A percentile compares a stretch with the other conserved stretches of the same genome.
These are phyloP conservation scores for Pheosia gnoma DNA, from an alignment of 2,888 invertebrate genomes.

Conservation along the genomic window DNA sequence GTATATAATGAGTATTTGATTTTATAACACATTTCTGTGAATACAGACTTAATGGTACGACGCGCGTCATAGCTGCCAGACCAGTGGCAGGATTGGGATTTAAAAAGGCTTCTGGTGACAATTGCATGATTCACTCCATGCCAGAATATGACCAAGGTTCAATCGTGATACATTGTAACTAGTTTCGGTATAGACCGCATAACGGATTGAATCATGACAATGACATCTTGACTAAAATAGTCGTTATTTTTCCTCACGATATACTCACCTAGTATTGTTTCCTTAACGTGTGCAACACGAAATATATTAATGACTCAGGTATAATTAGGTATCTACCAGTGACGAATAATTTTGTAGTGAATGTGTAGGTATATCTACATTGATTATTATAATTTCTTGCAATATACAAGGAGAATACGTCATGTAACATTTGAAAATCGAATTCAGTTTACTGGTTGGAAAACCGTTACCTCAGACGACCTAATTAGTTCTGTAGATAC, in stretches of 20 bases:
- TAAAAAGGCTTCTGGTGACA: too few relatives aligned
- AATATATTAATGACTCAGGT: conserved; percentile 2
- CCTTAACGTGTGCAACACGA: conserved; percentile 1
- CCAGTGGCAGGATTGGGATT: too few relatives aligned
- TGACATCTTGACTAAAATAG: background rate
- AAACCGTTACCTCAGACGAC: too few relatives aligned
- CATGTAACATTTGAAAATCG: background rate
- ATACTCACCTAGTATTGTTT: background rate
- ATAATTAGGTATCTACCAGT: background rate
- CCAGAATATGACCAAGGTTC: background rate
- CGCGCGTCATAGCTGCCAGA: too few relatives aligned
- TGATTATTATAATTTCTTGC: background rate
- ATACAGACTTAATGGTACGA: too few relatives aligned
- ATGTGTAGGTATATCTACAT: background rate
- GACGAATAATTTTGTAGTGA: conserved; percentile 1
- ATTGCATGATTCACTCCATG: background rate
- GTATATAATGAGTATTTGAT: too few relatives aligned
- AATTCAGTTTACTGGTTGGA: too few relatives aligned
- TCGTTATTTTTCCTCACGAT: background rate
- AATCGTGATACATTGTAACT: background rate
- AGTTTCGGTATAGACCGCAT: background rate
- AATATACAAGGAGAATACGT: background rate
- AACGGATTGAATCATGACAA: background rate
- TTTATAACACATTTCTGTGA: too few relatives aligned
- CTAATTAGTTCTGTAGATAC: too few relatives aligned